Evolutionary conservation across 2,888 invertebrate genomes (phyloP), one percentile per base, ranked within the genome.

Genomic region (Rhodophaea formosa): DNA sequence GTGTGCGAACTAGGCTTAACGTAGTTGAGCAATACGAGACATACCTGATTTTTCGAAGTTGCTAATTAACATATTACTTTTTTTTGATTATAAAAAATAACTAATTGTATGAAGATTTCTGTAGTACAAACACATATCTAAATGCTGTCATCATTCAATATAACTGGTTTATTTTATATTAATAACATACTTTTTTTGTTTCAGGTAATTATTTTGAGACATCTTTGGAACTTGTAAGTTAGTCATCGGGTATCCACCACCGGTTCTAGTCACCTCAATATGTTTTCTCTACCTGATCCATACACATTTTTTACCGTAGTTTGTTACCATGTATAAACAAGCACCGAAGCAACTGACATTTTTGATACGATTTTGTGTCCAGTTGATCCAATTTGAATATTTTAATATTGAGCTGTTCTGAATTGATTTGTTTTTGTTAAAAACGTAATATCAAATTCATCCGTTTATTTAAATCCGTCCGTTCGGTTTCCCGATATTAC

Each of bases 131-230:
- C 23, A 23, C 23, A 23, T 5, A 5, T 3, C 23, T 23, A 3
- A 23, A 23, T 23, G 23, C 23, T 23, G 5, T 23, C 23, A 23
- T 23, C 23, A 5, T 23, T 23, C 23, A 23, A 23, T 23, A 2
- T 23, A 23, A 23, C 2, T 57, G 52, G 29, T 58, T 57, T 46
- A 56, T 47, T 47, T 52, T 42, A 56, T 53, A 56, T 53, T 39
- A 49, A 7, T 16, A 23, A 44, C 17, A 46, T 42, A 49, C 32
- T 57, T 60, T 57, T 60, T 51, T 59, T 61, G 60, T 63, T 63
- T 10, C 59, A 61, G 63, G 61, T 63, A 61, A 61, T 57, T 56
- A 30, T 14, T 39, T 16, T 53, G 23, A 42, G 7, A 12, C 23
- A 23, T 23, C 23, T 23, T 47, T 23, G 2, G 23, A 56, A 42